A percentile compares a stretch with the other conserved stretches of the same genome.
phyloP scores from a whole-genome alignment of 2,888 invertebrate genomes.

The Polietes domitor region DNA sequence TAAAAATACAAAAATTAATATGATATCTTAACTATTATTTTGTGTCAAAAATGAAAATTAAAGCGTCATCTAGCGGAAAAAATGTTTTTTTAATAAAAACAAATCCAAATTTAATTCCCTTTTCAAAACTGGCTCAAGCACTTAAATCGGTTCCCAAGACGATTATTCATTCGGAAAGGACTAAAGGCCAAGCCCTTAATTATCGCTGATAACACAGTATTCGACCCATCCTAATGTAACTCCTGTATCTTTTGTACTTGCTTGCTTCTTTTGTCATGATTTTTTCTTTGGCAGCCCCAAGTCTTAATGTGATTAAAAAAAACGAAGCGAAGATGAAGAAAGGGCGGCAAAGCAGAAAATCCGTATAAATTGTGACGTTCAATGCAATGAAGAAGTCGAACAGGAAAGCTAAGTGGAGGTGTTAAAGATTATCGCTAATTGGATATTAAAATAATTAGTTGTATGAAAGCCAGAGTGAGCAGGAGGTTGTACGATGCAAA shows the following conservation, averaged over 20 bases:
- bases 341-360: not conserved
- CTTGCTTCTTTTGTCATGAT: not conserved
- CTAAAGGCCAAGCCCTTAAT: too few relatives aligned
- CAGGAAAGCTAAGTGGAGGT: not conserved
- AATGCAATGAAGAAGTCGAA: not conserved
- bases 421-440: constrained; percentile 10
- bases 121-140: too few relatives aligned
- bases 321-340: not conserved
- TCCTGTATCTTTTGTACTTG: not conserved
- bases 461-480: not conserved
- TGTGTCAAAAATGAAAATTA: too few relatives aligned
- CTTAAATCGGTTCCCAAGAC: too few relatives aligned
- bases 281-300: not conserved
- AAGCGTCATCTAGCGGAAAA: too few relatives aligned
- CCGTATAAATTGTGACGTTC: not conserved
- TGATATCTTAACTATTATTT: too few relatives aligned
- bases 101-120: too few relatives aligned
- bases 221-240: too few relatives aligned
- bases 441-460: constrained; percentile 1
- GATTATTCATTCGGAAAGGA: too few relatives aligned
- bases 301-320: constrained; percentile 7
- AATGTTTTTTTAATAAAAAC: too few relatives aligned
- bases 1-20: too few relatives aligned
- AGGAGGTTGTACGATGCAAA: not conserved
- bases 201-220: too few relatives aligned